phyloP scores from a whole-genome alignment of 2,113 vertebrate species.

The Ranitomeya variabilis region DNA sequence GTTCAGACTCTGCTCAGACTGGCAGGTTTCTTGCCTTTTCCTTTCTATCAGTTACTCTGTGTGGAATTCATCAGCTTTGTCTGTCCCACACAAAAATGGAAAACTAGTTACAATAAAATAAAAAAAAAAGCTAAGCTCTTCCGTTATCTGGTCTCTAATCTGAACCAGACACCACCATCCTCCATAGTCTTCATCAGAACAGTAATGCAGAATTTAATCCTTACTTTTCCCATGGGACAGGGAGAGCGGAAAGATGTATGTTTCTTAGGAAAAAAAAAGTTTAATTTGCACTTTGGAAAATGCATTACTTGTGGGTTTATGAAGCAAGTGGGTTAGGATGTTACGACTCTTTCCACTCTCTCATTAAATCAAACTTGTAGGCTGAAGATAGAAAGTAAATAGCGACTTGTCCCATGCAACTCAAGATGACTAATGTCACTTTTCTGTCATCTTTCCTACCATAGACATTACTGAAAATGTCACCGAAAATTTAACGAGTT shows the following conservation, averaged over 20 bases:
- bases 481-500: background rate
- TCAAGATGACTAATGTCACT: background rate
- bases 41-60: conserved; percentile 10
- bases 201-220: conserved; percentile 23
- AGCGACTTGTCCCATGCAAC: background rate
- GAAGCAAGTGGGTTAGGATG: background rate
- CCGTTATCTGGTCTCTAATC: conserved; percentile 16
- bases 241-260: conserved; percentile 3
- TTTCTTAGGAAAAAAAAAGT: conserved; percentile 6
- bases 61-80: conserved; percentile 32
- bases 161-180: conserved; percentile 14
- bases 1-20: background rate
- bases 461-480: background rate
- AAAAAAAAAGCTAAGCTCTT: conserved; percentile 19
- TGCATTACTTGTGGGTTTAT: background rate
- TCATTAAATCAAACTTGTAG: background rate
- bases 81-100: conserved; percentile 13
- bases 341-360: too few relatives aligned
- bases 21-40: background rate
- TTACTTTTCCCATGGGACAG: conserved; percentile 6
- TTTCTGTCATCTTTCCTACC: background rate
- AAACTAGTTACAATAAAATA: conserved; percentile 28
- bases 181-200: conserved; percentile 10
- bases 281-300: conserved; percentile 11
- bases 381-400: background rate